Base-by-base conservation (phyloP, 2,797 vertebrate species). In the Cynodonichthys magdalenae region DNA sequence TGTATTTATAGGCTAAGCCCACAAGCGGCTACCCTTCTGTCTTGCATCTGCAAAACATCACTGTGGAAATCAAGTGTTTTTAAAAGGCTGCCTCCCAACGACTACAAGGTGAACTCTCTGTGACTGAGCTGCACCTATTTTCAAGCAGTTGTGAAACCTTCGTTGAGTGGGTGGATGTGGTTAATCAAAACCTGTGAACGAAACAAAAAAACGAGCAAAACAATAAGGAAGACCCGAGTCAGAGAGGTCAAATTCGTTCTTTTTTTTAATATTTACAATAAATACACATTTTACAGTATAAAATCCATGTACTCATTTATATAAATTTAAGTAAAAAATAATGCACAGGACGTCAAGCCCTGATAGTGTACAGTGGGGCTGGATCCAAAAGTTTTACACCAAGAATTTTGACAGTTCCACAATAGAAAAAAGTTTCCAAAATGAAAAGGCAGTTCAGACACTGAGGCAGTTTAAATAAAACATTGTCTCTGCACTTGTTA, bases 1-100 rank as follows among this genome's bases (percentile, higher is more conserved):
- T 96, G 94, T 95, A 95, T 96, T 96, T 96, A 95, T 95, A 96
- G 94, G 89, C 91, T 91, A 90, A 95, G 93, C 92, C 95, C 95
- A 92, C 95, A 96, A 91, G 85, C 81, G 92, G 87, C 93, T 94
- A 95, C 93, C 93, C 94, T 92, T 83, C 88, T 80, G 54, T 85
- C 76, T 80, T 85, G 87, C 95, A 95, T 95, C 95, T 95, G 95
- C 94, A 94, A 94, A 91, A 86, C 93, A 95, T 95, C 95, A 93
- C 83, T 83, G 86, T 91, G 86, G 91, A 86, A 92, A 92, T 92
- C 89, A 93, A 94, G 92, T 91, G 86, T 81, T 90, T 86, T 85
- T 24, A 24, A 71, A 69, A 85, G 84, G 34, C 80, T 55, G 80
- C 75, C 63, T 87, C 83, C 24, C 77, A 67, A 11, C 85, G 81